phyloP scores from a whole-genome alignment of 2,888 invertebrate genomes.

The Itoplectis maculator region DNA sequence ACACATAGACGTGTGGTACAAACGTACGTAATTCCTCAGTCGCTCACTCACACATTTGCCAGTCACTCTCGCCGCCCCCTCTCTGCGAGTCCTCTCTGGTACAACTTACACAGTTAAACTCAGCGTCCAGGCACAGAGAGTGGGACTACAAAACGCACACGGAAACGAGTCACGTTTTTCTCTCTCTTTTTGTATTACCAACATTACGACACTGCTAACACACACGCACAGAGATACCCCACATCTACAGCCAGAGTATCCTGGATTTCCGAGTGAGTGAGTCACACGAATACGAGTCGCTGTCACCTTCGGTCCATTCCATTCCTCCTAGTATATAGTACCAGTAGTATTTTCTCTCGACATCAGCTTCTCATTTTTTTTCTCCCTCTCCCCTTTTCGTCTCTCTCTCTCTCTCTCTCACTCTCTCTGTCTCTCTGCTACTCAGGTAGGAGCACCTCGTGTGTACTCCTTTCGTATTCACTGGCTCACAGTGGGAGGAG shows the following conservation, averaged over 20 bases:
- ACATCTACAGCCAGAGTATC: not conserved
- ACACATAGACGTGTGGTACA: no score
- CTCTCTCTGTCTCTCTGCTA: not conserved
- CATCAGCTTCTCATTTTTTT: not conserved
- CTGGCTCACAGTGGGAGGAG: constrained; percentile 6
- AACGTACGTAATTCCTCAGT: not conserved
- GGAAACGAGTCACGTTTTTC: constrained; percentile 41
- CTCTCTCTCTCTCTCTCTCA: not conserved
- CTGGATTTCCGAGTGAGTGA: constrained; percentile 6
- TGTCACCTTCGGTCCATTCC: constrained; percentile 10
- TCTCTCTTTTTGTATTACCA: constrained; percentile 12
- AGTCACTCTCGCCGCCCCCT: constrained; percentile 30
- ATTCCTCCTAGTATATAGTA: not conserved
- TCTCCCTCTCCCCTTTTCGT: not conserved
- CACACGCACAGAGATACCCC: not conserved
- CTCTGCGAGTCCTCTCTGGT: constrained; percentile 20
- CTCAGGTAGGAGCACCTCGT: not conserved
- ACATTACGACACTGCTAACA: not conserved
- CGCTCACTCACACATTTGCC: constrained; percentile 27
- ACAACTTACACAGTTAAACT: constrained; percentile 66
- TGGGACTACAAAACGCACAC: not conserved
- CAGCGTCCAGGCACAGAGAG: constrained; percentile 35
- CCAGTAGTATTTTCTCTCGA: constrained; percentile 13
- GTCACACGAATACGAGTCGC: constrained; percentile 6
- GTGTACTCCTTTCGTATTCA: constrained; percentile 47